Evolutionary conservation across 2,113 vertebrate species (phyloP).

Genomic region (Strix aluco): DNA sequence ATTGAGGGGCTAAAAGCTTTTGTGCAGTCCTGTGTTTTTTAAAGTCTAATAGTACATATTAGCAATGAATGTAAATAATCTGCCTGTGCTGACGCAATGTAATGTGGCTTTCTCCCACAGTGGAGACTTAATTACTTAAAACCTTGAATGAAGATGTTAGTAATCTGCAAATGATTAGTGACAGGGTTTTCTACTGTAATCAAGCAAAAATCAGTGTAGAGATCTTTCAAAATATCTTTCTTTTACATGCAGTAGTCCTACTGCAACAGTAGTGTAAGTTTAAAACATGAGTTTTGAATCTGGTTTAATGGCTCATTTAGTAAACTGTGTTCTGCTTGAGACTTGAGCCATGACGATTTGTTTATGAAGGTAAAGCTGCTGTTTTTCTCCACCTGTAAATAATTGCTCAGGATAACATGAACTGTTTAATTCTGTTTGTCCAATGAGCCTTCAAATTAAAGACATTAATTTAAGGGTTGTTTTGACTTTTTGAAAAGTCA

Average conservation of each 20-base stretch:
- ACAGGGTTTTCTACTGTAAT: neutral
- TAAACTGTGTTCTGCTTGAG: neutral
- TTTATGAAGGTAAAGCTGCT: slow-evolving; percentile 32
- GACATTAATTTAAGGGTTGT: slow-evolving; percentile 29
- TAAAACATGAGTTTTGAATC: neutral
- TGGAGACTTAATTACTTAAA: neutral
- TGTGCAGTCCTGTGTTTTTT: neutral
- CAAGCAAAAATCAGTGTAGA: neutral
- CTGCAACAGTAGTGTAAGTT: neutral
- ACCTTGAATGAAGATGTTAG: neutral
- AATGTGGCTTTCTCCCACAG: neutral
- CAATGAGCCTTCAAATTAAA: neutral
- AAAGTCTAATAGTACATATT: neutral
- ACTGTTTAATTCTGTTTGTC: slow-evolving; percentile 44
- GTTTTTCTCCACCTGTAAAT: slow-evolving; percentile 42
- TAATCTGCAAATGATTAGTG: neutral
- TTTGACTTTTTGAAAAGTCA: slow-evolving; percentile 11
- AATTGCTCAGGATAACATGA: neutral
- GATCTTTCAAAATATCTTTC: neutral
- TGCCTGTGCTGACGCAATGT: neutral
- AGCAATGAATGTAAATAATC: neutral
- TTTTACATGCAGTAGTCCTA: neutral
- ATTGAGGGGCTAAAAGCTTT: neutral
- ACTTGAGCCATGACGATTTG: neutral
- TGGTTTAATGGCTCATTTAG: neutral